Evolutionary conservation across 2,797 vertebrate genomes (phyloP).

Genomic region (Hyperoplus lanceolatus): DNA sequence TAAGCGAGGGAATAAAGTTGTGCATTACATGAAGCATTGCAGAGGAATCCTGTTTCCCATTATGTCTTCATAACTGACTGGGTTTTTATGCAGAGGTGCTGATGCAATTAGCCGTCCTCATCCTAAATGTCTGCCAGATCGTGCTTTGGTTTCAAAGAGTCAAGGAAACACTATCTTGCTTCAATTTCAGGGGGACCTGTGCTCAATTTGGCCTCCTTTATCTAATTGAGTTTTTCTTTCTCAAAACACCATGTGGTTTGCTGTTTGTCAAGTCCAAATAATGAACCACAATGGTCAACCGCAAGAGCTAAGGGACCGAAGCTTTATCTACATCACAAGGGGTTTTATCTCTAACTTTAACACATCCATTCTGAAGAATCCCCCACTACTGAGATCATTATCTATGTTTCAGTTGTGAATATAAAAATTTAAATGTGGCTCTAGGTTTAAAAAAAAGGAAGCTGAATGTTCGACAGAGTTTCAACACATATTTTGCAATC

Average conservation of each 20-base stretch:
- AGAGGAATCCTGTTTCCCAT: constrained; percentile 79
- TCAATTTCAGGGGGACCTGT: constrained; percentile 77
- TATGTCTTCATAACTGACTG: constrained; percentile 79
- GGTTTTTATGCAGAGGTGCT: constrained; percentile 80
- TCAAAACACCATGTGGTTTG: constrained; percentile 77
- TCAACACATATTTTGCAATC: constrained; percentile 52
- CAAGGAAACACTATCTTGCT: constrained; percentile 78
- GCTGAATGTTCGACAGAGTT: neutral
- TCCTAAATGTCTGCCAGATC: constrained; percentile 74
- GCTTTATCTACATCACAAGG: constrained; percentile 53
- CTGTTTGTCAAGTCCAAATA: constrained; percentile 72
- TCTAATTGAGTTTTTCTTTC: constrained; percentile 76
- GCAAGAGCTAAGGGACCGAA: constrained; percentile 51
- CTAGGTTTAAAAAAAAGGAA: constrained; percentile 29
- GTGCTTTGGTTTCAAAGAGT: constrained; percentile 82
- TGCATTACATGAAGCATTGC: constrained; percentile 68
- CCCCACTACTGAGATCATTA: constrained; percentile 51
- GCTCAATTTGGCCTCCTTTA: constrained; percentile 80
- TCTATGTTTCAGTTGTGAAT: constrained; percentile 56
- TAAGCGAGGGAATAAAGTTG: constrained; percentile 68
- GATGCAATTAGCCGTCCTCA: constrained; percentile 79
- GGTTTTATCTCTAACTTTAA: constrained; percentile 66
- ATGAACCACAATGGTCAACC: constrained; percentile 56
- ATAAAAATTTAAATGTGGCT: constrained; percentile 38
- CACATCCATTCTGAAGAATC: constrained; percentile 62